A percentile compares a stretch with the other conserved stretches of the same genome.
Evolutionary conservation across 2,797 vertebrate genomes (phyloP).

Genomic region (Holocentrus rufus): DNA sequence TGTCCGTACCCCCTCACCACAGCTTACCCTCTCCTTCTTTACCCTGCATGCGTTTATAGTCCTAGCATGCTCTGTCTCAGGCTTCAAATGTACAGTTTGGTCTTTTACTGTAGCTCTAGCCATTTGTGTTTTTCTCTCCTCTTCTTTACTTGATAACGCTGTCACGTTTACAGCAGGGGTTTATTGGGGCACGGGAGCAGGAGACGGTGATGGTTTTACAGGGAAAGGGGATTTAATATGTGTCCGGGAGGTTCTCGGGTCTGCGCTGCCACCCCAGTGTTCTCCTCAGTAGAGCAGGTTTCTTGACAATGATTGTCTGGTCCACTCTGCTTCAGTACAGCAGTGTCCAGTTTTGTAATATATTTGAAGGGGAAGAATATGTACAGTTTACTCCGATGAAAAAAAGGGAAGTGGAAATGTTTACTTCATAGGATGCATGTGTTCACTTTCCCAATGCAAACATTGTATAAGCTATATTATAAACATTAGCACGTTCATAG

Average conservation of each 20-base stretch:
- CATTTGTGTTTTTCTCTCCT: conserved; percentile 39
- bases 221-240: conserved; percentile 17
- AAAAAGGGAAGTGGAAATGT: conserved; percentile 63
- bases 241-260: background rate
- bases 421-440: conserved; percentile 74
- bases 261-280: conserved; percentile 2
- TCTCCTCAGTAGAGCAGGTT: conserved; percentile 40
- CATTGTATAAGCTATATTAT: conserved; percentile 62
- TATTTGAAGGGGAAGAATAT: conserved; percentile 51
- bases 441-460: conserved; percentile 70
- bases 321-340: conserved; percentile 30
- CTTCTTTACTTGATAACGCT: conserved; percentile 59
- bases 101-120: conserved; percentile 64
- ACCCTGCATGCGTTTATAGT: conserved; percentile 72
- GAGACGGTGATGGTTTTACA: conserved; percentile 15
- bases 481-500: conserved; percentile 41
- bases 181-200: conserved; percentile 7
- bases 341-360: conserved; percentile 64
- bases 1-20: conserved; percentile 9
- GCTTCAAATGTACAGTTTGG: conserved; percentile 71
- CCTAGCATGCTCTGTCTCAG: conserved; percentile 80
- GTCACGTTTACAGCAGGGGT: conserved; percentile 58
- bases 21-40: conserved; percentile 22
- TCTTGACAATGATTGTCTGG: conserved; percentile 60
- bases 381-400: conserved; percentile 58